Evolutionary conservation across 2,888 invertebrate species (phyloP), one percentile per base, ranked within the genome.

Genomic region (Leucophora obtusa): DNA sequence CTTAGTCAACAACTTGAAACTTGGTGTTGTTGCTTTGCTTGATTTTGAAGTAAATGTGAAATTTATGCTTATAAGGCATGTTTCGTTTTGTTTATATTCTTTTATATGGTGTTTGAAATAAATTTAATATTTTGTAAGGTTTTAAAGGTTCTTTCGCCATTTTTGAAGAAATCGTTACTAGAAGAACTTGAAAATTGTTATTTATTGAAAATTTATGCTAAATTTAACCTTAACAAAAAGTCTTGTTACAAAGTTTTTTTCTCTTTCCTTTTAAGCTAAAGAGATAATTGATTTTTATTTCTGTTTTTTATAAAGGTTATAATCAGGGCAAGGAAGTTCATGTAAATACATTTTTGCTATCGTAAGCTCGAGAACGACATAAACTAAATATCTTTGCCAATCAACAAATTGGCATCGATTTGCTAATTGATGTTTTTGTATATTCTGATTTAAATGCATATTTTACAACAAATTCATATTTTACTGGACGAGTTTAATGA

Each of bases 181-280:
- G 14, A 50, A 60, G 17, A 33, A 38, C 50, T 74, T 79, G 60
- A 74, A 54, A 65, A 60, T 54, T 51, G 56, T 68, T 21, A 14
- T 74, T 81, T 77, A 81, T 81, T 33, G 70, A 17, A 65, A 77
- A 77, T 77, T 81, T 81, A 81, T 81, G 81, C 65, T 62, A 81
- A 81, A 73, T 74, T 62, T 77, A 77, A 73, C 77, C 77, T 81
- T 77, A 60, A 62, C 38, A 70, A 66, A 66, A 71, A 43, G 35
- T 74, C 38, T 38, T 38, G 38, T 38, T 11, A 38, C 11, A 38
- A 38, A 1, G 38, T 38, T 38, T 14, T 38, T 35, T 9, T 38
- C 11, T 38, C 4, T 38, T 9, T 38, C 2, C 11, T 38, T 38
- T 38, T 38, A 14, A 9, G 14, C 38, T 10, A 11, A 38, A 38